These are phyloP conservation scores for Nasonovia ribisnigri DNA, from an alignment of 2,888 invertebrate species.

Conservation along the genomic window DNA sequence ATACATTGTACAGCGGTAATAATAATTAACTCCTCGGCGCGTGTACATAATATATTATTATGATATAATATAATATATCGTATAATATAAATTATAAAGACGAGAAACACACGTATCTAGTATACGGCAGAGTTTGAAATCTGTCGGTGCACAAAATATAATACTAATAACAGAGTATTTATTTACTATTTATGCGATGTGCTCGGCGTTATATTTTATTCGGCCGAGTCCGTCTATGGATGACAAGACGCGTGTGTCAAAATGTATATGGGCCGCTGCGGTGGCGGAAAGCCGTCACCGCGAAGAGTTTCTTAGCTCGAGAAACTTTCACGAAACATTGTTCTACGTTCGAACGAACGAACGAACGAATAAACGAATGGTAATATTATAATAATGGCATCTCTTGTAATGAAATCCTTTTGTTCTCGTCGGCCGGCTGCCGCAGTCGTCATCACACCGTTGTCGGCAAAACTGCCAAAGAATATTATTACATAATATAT, in stretches of 20 bases:
- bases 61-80: neutral
- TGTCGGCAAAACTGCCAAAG: neutral
- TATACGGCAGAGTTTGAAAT: neutral
- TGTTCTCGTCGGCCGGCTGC: neutral
- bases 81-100: neutral
- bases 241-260: neutral
- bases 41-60: neutral
- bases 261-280: neutral
- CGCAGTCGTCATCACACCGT: neutral
- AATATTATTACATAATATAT: neutral
- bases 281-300: neutral
- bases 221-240: neutral
- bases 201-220: neutral
- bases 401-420: constrained; percentile 13
- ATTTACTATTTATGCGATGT: neutral
- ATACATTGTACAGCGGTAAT: neutral
- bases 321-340: neutral
- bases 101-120: neutral
- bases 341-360: neutral
- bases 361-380: neutral
- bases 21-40: neutral
- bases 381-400: constrained; percentile 12
- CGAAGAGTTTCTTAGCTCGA: neutral
- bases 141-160: neutral
- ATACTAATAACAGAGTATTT: neutral